Evolutionary conservation across 1,140 invertebrate species (phyloP), one percentile per base, ranked within the genome.

Genomic region (Grapholita molesta): DNA sequence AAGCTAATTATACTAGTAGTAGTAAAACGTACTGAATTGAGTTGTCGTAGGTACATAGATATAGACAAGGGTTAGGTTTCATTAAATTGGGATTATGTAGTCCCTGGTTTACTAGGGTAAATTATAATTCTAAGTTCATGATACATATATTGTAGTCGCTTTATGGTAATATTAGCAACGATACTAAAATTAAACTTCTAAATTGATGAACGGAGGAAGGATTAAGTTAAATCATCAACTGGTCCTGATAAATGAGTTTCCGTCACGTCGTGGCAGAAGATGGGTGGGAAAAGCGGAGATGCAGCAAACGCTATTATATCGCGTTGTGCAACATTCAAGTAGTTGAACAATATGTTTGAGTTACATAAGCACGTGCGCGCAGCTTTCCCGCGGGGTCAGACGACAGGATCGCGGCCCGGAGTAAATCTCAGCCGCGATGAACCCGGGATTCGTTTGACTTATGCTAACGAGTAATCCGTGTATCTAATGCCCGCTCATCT

Each of bases 381-480:
- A 57, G 53, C 55, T 61, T 61, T 61, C 55, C 55, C 55, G 25
- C 25, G 55, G 55, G 55, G 55, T 61, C 55, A 61, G 55, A 32
- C 25, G 15, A 48, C 55, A 9, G 55, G 55, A 61, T 61, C 24
- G 55, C 25, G 55, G 24, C 55, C 55, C 55, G 55, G 55, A 61
- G 55, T 61, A 61, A 61, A 61, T 61, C 55, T 61, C 24, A 30
- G 55, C 12, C 53, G 53, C 55, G 55, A 61, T 61, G 55, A 61
- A 61, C 55, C 15, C 55, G 3, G 55, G 55, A 61, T 61, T 30
- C 55, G 24, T 15, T 25, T 61, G 55, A 61, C 55, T 61, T 61
- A 61, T 61, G 55, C 55, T 61, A 61, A 61, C 55, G 55, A 61
- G 55, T 61, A 61, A 61, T 61, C 55, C 55, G 55, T 61, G 55